phyloP scores from a whole-genome alignment of 2,113 vertebrate genomes.

The Gymnorhina tibicen region DNA sequence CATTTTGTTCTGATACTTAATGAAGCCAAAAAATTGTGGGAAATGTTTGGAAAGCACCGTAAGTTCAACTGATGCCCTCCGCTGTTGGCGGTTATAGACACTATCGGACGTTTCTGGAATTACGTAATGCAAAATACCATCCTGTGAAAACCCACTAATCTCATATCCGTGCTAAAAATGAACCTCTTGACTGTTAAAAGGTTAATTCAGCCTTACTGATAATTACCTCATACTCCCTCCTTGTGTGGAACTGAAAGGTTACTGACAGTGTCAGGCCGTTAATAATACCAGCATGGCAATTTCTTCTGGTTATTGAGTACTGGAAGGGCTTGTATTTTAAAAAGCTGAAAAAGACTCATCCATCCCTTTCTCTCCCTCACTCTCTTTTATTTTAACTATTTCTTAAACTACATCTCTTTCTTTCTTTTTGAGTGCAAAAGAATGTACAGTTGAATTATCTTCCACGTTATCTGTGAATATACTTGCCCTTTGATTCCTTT shows the following conservation, averaged over 20 bases:
- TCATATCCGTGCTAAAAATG: not conserved
- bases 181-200: not conserved
- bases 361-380: not conserved
- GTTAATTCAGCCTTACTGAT: not conserved
- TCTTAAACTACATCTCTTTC: not conserved
- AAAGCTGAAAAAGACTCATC: not conserved
- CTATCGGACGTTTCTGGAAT: not conserved
- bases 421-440: not conserved
- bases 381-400: not conserved
- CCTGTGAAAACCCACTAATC: not conserved
- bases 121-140: not conserved
- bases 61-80: not conserved
- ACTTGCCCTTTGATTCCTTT: not conserved
- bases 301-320: not conserved
- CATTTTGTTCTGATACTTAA: not conserved
- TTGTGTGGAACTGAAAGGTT: not conserved
- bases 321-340: not conserved
- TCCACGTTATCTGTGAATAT: not conserved
- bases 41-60: not conserved
- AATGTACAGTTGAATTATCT: not conserved
- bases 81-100: not conserved
- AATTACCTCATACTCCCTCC: not conserved
- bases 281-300: not conserved
- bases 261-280: not conserved
- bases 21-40: not conserved